These are phyloP conservation scores for Epinephelus fuscoguttatus DNA, from an alignment of 2,113 vertebrate genomes.

Conservation along the genomic window DNA sequence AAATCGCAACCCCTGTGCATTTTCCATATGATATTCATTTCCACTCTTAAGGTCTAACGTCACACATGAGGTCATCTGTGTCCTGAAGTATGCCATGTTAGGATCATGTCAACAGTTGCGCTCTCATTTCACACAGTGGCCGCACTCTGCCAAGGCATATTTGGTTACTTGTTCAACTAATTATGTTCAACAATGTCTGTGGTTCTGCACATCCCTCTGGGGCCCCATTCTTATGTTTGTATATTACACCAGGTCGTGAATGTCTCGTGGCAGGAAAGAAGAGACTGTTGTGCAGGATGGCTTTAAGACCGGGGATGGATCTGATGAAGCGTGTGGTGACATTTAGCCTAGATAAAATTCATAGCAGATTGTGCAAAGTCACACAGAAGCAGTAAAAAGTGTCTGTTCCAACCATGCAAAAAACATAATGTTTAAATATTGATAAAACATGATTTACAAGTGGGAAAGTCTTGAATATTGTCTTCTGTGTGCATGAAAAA, in stretches of 20 bases:
- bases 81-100: constrained; percentile 36
- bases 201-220: constrained; percentile 44
- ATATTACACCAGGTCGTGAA: constrained; percentile 30
- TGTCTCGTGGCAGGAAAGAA: constrained; percentile 45
- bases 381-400: not conserved
- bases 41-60: not conserved
- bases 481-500: constrained; percentile 12
- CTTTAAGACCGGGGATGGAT: constrained; percentile 8
- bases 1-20: not conserved
- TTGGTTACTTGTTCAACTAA: constrained; percentile 59
- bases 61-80: constrained; percentile 32
- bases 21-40: constrained; percentile 43
- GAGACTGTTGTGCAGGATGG: constrained; percentile 41
- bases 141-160: constrained; percentile 40
- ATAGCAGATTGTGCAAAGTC: not conserved
- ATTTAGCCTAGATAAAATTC: not conserved
- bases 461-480: constrained; percentile 22
- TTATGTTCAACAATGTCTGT: constrained; percentile 41
- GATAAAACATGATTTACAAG: not conserved
- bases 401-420: not conserved
- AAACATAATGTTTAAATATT: not conserved
- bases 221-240: constrained; percentile 53
- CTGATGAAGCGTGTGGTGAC: not conserved
- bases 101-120: constrained; percentile 26
- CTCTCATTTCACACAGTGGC: constrained; percentile 43